Conservation (phyloP, 2,797 vertebrate genomes). For the Peromyscus attwateri region DNA sequence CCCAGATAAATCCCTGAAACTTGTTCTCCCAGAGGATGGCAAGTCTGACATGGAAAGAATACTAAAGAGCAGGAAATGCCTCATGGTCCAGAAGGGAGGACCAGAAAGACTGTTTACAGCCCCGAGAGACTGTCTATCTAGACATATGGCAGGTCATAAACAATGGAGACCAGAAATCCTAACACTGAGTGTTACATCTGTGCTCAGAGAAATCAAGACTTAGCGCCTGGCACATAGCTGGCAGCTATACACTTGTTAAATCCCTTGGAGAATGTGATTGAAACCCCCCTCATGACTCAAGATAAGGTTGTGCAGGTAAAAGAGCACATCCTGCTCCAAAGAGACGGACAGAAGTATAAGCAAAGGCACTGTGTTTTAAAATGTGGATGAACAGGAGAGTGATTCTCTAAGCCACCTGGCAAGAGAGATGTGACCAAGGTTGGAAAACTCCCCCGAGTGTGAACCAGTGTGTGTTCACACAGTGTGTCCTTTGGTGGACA, state of each 20-base stretch:
- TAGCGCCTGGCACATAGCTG: neutral
- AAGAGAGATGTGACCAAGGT: neutral
- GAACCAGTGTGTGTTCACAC: neutral
- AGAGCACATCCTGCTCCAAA: neutral
- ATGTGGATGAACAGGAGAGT: neutral
- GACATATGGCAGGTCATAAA: neutral
- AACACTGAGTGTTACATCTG: neutral
- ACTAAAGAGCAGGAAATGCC: neutral
- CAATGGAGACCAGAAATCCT: neutral
- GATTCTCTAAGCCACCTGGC: neutral
- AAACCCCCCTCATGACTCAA: neutral
- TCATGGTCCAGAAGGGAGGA: fast-evolving
- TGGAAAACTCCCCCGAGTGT: neutral
- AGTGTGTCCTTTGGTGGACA: neutral
- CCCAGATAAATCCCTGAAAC: constrained; percentile 59
- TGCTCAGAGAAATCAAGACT: neutral
- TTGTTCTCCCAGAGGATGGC: neutral
- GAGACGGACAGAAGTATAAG: neutral
- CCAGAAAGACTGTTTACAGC: neutral
- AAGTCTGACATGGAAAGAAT: neutral
- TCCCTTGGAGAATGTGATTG: neutral
- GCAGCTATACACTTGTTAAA: neutral
- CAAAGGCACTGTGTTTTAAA: neutral
- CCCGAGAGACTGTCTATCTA: neutral
- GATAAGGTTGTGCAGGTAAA: neutral